These are phyloP conservation scores for Lynx canadensis DNA, from an alignment of 2,113 vertebrate genomes.

Conservation along the genomic window DNA sequence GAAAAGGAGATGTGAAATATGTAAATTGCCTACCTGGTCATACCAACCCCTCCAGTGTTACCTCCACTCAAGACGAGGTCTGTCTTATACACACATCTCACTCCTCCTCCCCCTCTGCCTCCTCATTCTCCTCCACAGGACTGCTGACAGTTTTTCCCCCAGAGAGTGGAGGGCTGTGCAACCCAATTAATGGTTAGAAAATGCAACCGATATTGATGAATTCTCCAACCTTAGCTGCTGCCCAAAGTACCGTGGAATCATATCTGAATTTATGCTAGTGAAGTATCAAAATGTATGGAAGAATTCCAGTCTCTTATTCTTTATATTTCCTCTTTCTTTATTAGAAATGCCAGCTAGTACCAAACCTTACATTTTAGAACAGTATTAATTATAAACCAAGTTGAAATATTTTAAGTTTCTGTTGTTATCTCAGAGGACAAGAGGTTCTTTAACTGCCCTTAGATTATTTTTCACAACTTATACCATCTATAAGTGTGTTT, in stretches of 20 bases:
- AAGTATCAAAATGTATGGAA: neutral
- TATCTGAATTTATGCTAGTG: neutral
- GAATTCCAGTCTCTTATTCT: neutral
- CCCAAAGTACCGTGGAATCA: neutral
- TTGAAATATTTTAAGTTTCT: neutral
- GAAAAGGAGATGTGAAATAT: neutral
- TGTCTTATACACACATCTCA: neutral
- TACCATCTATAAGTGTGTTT: neutral
- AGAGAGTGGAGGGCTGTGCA: neutral
- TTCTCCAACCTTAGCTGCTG: neutral
- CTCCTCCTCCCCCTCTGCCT: too few species aligned
- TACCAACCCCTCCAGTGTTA: neutral
- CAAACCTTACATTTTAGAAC: neutral
- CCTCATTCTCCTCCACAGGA: too few species aligned
- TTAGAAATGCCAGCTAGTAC: neutral
- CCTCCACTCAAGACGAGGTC: neutral
- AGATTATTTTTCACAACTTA: neutral
- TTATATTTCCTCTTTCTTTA: neutral
- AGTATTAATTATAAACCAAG: neutral
- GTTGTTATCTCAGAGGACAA: neutral
- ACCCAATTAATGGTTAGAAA: neutral
- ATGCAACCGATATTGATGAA: neutral
- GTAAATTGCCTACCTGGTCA: neutral
- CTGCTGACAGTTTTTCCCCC: neutral
- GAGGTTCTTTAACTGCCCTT: neutral